These are phyloP conservation scores for Caenorhabditis remanei DNA, from an alignment of 1,140 invertebrate species.

Conservation along the genomic window DNA sequence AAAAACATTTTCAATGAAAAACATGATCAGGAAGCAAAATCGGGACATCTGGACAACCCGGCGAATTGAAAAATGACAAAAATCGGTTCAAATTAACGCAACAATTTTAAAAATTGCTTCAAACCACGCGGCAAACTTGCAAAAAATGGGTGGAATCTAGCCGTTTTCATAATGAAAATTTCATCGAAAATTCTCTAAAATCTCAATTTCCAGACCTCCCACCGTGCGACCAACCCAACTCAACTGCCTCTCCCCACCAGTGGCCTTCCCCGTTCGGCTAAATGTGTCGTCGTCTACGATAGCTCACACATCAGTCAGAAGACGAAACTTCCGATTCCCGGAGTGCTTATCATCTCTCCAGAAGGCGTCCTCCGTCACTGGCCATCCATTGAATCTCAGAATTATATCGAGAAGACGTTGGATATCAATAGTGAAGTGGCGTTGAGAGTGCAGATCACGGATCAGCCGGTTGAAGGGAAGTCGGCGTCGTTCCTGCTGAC, in stretches of 20 bases:
- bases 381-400: background rate
- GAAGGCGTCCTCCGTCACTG: constrained; percentile 40
- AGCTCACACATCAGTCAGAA: background rate
- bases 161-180: background rate
- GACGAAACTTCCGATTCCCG: background rate
- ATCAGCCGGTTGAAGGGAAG: background rate
- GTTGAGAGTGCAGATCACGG: background rate
- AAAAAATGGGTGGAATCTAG: too few species aligned
- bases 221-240: background rate
- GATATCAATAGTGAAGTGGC: constrained; percentile 36
- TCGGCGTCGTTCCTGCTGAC: background rate
- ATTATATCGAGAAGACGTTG: constrained; percentile 1
- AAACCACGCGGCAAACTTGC: too few species aligned
- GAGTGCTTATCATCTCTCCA: background rate
- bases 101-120: too few species aligned
- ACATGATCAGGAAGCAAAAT: too few species aligned
- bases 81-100: too few species aligned
- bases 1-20: too few species aligned
- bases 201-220: background rate
- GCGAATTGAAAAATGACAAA: too few species aligned
- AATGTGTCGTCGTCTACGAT: constrained; percentile 32
- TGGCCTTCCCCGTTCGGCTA: background rate
- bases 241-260: constrained; percentile 21
- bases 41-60: too few species aligned
- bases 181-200: background rate